Conservation (phyloP, 2,113 vertebrate genomes). For the Aspidoscelis tigris region DNA sequence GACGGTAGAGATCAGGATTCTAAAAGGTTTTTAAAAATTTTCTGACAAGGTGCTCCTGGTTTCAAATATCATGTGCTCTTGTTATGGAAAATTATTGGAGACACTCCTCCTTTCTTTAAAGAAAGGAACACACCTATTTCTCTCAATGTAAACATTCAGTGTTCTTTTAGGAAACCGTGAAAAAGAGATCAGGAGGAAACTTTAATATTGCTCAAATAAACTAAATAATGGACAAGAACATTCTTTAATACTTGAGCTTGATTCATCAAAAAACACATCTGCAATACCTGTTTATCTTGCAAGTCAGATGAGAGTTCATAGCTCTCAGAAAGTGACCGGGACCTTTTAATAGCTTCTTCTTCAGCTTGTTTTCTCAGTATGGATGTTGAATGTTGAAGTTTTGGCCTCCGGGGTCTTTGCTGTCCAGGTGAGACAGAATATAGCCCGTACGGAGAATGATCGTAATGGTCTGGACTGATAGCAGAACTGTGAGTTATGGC, state of each 20-base stretch:
- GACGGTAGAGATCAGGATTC: background rate
- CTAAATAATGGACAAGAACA: background rate
- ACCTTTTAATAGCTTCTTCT: constrained; percentile 97
- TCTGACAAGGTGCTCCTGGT: constrained; percentile 6
- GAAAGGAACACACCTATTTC: background rate
- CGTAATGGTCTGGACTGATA: constrained; percentile 86
- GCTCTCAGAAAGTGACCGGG: constrained; percentile 94
- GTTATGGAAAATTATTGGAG: constrained; percentile 2
- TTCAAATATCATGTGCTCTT: constrained; percentile 27
- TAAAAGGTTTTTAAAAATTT: background rate
- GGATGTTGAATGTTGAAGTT: constrained; percentile 95
- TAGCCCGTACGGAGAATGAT: constrained; percentile 78
- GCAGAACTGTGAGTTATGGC: constrained; percentile 83
- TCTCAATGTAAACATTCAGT: background rate
- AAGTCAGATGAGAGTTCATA: constrained; percentile 99
- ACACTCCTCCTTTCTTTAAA: background rate
- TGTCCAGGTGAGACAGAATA: constrained; percentile 84
- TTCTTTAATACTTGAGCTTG: background rate
- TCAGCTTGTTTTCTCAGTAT: constrained; percentile 97
- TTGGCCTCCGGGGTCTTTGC: constrained; percentile 85
- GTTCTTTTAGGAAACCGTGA: background rate
- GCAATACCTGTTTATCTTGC: constrained; percentile 96
- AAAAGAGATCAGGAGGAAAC: background rate
- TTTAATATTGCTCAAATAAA: background rate
- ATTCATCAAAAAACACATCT: background rate